Percentiles rank a stretch among this genome's conserved stretches.
Conservation (phyloP, 2,888 invertebrate genomes). For the Protodeltote pygarga region DNA sequence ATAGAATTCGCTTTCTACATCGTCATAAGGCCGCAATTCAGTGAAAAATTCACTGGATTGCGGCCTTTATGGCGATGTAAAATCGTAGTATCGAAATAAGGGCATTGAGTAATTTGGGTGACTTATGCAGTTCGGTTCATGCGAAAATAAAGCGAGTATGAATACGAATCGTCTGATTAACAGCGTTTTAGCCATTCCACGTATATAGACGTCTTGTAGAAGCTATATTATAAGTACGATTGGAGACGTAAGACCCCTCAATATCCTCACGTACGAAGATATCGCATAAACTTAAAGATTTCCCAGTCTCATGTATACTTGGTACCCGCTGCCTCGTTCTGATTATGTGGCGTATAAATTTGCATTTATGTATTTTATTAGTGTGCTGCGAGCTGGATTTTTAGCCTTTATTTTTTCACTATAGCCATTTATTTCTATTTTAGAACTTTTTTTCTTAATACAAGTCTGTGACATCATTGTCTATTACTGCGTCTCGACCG, state of each 20-base stretch:
- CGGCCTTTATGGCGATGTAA: too few species aligned
- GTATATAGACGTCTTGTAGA: conserved; percentile 43
- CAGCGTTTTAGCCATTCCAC: conserved; percentile 38
- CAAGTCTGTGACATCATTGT: conserved; percentile 33
- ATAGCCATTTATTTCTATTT: too few species aligned
- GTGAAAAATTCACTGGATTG: too few species aligned
- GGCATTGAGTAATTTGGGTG: conserved; percentile 54
- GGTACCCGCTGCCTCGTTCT: conserved; percentile 4
- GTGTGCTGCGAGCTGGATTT: conserved; percentile 18
- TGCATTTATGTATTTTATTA: conserved; percentile 38
- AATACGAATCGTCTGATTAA: conserved; percentile 69
- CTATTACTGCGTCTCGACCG: conserved; percentile 25
- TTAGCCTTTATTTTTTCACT: conserved; percentile 16
- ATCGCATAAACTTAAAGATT: conserved; percentile 38
- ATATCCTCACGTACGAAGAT: conserved; percentile 16
- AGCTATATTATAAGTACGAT: conserved; percentile 30
- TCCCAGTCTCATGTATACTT: conserved; percentile 20
- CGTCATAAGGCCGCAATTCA: conserved; percentile 1
- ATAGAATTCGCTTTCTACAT: conserved; percentile 2
- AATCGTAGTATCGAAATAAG: conserved; percentile 28
- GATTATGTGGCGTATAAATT: conserved; percentile 39
- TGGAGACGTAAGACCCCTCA: conserved; percentile 22
- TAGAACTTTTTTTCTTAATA: conserved; percentile 29
- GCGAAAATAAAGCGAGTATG: conserved; percentile 62
- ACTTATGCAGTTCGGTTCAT: conserved; percentile 60